Base-by-base conservation (phyloP, 2,888 invertebrate species). In the Metellina segmentata region DNA sequence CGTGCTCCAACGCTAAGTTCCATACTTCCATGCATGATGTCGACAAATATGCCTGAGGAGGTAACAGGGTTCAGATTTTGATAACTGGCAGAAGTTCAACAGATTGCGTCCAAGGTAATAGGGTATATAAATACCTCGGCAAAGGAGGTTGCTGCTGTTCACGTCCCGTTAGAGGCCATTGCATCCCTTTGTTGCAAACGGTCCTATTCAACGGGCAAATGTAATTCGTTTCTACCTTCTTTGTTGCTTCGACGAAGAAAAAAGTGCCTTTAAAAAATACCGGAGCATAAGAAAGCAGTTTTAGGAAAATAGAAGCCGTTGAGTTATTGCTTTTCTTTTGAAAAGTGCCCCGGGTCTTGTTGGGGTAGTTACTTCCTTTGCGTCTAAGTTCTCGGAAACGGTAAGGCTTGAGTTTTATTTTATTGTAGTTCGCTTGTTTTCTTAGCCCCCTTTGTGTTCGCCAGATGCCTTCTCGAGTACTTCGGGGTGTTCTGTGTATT, bases 81-180 rank as follows among this genome's bases (percentile, higher is more conserved):
- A 91, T 91, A 91, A 83, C 91, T 91, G 91, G 91, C 91, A 91
- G n/a, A 53, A 49, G 69, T 87, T 91, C 91, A 91, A 87, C 75
- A 82, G 75, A 87, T 91, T 87, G 48, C 71, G 34, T 83, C 72
- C 87, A 87, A 87, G 91, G 91, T 85, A 89, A 71, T 82, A 70
- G 83, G 78, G 83, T 81, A 61, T 89, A 89, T 89, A 89, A 89
- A 89, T 89, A 89, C 78, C 82, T 71, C 70, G 71, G 51, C 61
- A 74, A 77, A 75, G 52, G 19, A 13, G 72, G 51, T 52, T 78
- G 70, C 72, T 81, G 48, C 53, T 77, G 75, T 69, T 11, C 19
- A 74, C 53, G 20, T 48, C 71, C 77, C 69, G n/a, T 48, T 74
- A 61, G 49, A 75, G 77, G 74, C 70, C 75, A 20, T 34, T 48